phyloP scores from a whole-genome alignment of 2,888 invertebrate species.

The Isotomurus palustris region DNA sequence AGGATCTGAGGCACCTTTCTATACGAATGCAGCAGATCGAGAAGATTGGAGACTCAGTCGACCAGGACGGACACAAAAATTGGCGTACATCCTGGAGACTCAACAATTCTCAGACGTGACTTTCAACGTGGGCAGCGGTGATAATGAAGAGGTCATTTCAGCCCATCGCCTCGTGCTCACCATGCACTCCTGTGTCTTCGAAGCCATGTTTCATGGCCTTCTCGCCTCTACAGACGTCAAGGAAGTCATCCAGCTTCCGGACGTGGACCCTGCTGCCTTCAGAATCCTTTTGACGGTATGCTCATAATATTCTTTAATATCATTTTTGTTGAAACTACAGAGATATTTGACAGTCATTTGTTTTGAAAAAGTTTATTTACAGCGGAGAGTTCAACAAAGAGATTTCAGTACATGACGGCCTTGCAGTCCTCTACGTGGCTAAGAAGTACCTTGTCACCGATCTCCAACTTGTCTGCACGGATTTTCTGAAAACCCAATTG shows the following conservation, averaged over 20 bases:
- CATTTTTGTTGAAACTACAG: neutral
- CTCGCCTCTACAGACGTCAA: conserved; percentile 17
- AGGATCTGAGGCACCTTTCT: no score
- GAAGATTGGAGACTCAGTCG: conserved; percentile 26
- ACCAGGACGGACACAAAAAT: conserved; percentile 24
- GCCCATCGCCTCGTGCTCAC: conserved; percentile 36
- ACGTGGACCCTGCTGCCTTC: conserved; percentile 32
- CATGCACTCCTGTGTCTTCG: conserved; percentile 37
- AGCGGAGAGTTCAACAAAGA: conserved; percentile 25
- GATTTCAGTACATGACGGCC: conserved; percentile 17
- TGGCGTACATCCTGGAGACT: conserved; percentile 27
- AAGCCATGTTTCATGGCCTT: conserved; percentile 34
- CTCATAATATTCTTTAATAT: neutral
- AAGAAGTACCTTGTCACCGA: conserved; percentile 36
- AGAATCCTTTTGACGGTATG: conserved; percentile 31
- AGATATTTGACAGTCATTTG: neutral
- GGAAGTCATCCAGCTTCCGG: conserved; percentile 31
- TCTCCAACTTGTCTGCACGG: conserved; percentile 23
- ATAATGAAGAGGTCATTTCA: conserved; percentile 21
- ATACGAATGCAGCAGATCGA: no score
- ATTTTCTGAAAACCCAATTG: conserved; percentile 29
- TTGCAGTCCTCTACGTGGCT: conserved; percentile 26
- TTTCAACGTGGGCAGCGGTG: conserved; percentile 23
- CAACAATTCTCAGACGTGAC: conserved; percentile 32
- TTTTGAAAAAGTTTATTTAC: conserved; percentile 33